Evolutionary conservation across 2,113 vertebrate genomes (phyloP), one percentile per base, ranked within the genome.

Genomic region (Erpornis zantholeuca): DNA sequence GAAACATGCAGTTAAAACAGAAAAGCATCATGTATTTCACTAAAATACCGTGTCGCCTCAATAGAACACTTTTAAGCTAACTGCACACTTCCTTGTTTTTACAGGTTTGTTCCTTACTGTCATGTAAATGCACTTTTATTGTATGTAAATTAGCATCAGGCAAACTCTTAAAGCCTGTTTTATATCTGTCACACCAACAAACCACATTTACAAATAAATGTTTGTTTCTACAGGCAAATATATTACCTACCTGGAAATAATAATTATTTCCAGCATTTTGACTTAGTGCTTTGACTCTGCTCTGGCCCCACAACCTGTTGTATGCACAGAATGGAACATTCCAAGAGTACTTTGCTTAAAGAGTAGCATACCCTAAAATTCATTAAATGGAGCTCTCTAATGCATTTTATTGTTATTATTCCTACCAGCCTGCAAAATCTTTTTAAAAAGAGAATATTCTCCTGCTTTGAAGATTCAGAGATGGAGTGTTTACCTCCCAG

Each of bases 81-180:
- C 66, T 52, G 82, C 56, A 71, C 2, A 2, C 45, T 93, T 82
- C 63, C 63, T 88, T 84, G 35, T 68, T 92, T 86, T 78, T 49
- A 88, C 68, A 68, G 64, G 52, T 71, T 79, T 83, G 36, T 78
- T 93, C 38, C 60, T 75, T 24, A 90, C n/a, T 35, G 56, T 93
- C 90, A 96, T 78, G 85, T 77, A 94, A 96, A 94, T 94, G 50
- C 4, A 45, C 45, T 82, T 85, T 69, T 59, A 82, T 88, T 94
- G 63, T 80, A 94, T 88, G 87, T 33, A 96, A 90, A 96, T 93
- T 57, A 88, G 64, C 38, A 88, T 50, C 54, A 80, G 71, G 68
- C 7, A 8, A 91, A 80, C 28, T 70, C 75, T 82, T 88, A 78
- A 71, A 88, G 64, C 31, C 49, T 81, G 47, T 40, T 94, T 94